These are phyloP conservation scores for Polypterus bichir DNA, from an alignment of 2,113 vertebrate genomes.

Conservation along the genomic window DNA sequence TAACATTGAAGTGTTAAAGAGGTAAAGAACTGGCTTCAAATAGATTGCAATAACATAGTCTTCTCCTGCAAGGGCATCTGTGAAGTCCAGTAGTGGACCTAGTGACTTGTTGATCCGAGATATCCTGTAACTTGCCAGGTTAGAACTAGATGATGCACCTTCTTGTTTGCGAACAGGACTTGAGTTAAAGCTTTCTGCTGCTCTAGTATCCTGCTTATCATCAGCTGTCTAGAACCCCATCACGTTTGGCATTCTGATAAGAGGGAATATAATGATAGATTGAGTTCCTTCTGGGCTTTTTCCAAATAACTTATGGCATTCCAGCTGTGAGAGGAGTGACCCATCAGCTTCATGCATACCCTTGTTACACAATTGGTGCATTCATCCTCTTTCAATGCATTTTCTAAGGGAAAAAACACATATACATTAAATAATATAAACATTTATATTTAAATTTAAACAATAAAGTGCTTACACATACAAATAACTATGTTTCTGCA, in stretches of 20 bases:
- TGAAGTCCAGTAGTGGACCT: conserved; percentile 15
- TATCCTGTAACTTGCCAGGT: conserved; percentile 13
- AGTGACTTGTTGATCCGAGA: conserved; percentile 15
- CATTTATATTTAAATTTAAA: not conserved
- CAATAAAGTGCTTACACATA: not conserved
- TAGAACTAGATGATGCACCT: conserved; percentile 2
- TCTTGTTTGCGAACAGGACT: conserved; percentile 13
- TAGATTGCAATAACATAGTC: conserved; percentile 9
- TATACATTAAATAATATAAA: conserved; percentile 4
- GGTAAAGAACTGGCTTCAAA: conserved; percentile 15
- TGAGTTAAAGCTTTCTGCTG: conserved; percentile 7
- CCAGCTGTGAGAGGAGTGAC: not conserved
- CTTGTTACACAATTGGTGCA: conserved; percentile 2
- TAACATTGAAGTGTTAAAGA: not conserved
- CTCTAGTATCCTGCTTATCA: conserved; percentile 9
- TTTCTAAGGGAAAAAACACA: not conserved
- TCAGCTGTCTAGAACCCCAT: conserved; percentile 3
- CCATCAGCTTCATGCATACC: conserved; percentile 11
- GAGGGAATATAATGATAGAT: conserved; percentile 8
- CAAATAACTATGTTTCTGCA: too few relatives aligned
- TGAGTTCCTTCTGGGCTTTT: conserved; percentile 11
- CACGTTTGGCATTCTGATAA: conserved; percentile 14
- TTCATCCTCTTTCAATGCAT: conserved; percentile 9
- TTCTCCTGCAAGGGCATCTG: conserved; percentile 16
- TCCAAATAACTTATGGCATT: conserved; percentile 2